A percentile compares a stretch with the other conserved stretches of the same genome.
These are phyloP conservation scores for Ceratoteleas bidentatus DNA, from an alignment of 1,140 invertebrate genomes.

Conservation along the genomic window DNA sequence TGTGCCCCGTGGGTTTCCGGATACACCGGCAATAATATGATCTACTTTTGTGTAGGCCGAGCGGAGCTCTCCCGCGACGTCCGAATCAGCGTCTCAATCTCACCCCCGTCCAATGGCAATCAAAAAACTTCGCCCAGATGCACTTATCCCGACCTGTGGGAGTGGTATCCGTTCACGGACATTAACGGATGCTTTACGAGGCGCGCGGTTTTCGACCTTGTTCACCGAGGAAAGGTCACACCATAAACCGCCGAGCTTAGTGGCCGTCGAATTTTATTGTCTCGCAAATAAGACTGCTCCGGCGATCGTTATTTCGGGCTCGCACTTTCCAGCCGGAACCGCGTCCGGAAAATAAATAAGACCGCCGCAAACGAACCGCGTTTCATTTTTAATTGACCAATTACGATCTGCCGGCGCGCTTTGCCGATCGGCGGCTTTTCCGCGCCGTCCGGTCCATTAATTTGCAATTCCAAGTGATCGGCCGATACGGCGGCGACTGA, in stretches of 20 bases:
- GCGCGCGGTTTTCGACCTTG: constrained; percentile 71
- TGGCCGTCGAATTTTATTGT: constrained; percentile 68
- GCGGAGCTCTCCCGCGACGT: constrained; percentile 32
- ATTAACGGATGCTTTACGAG: constrained; percentile 74
- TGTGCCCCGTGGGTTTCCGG: constrained; percentile 46
- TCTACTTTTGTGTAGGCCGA: constrained; percentile 64
- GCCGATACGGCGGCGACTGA: constrained; percentile 43
- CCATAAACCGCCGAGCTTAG: constrained; percentile 52
- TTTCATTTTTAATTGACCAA: constrained; percentile 1
- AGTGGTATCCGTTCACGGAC: constrained; percentile 74
- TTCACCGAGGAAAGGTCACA: constrained; percentile 72
- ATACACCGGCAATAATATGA: constrained; percentile 62
- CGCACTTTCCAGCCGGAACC: too few species aligned
- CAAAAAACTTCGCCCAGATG: constrained; percentile 58
- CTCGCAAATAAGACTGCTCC: constrained; percentile 34
- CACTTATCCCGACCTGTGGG: constrained; percentile 67
- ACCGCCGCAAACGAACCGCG: constrained; percentile 3
- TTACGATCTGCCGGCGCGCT: neutral
- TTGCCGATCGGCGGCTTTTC: neutral
- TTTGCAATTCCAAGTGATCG: constrained; percentile 17
- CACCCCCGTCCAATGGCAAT: constrained; percentile 60
- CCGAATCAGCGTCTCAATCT: constrained; percentile 56
- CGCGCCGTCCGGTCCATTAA: constrained; percentile 11
- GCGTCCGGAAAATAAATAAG: neutral
- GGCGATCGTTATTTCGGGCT: constrained; percentile 23